These are phyloP conservation scores for Drosophila burlai DNA, from an alignment of 1,140 invertebrate genomes.

Conservation along the genomic window DNA sequence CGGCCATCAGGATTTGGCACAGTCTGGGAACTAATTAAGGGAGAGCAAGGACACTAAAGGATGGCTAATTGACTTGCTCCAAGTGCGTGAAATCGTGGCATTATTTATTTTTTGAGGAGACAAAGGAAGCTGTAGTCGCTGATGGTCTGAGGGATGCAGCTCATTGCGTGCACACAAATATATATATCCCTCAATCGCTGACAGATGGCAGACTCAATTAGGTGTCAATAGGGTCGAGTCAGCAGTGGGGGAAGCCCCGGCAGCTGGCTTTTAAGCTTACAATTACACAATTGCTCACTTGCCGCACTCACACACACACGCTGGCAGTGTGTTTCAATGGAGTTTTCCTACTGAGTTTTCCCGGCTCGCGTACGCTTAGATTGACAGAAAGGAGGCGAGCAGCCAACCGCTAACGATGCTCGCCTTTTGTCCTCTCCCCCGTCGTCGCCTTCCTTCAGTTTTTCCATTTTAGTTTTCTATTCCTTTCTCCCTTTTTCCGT, in stretches of 20 bases:
- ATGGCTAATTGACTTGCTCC: slow-evolving; percentile 27
- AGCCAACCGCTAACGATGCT: slow-evolving; percentile 49
- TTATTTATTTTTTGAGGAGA: background rate
- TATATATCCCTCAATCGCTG: slow-evolving; percentile 7
- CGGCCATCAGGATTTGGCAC: slow-evolving; percentile 7
- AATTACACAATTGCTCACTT: slow-evolving; percentile 68
- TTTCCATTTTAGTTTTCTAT: slow-evolving; percentile 10
- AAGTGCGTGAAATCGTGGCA: slow-evolving; percentile 21
- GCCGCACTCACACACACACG: background rate
- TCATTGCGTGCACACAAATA: slow-evolving; percentile 2
- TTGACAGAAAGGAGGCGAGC: slow-evolving; percentile 16
- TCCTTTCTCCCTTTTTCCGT: background rate
- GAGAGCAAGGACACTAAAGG: background rate
- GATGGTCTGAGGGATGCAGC: slow-evolving; percentile 7
- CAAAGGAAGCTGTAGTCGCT: slow-evolving; percentile 1
- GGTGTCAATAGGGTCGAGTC: slow-evolving; percentile 58
- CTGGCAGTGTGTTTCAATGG: background rate
- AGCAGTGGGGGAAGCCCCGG: slow-evolving; percentile 2
- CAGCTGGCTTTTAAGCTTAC: slow-evolving; percentile 48
- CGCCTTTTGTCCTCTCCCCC: slow-evolving; percentile 50
- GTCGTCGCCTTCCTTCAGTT: slow-evolving; percentile 12
- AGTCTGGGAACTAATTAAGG: slow-evolving; percentile 21
- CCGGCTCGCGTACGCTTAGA: background rate
- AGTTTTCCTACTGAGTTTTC: slow-evolving; percentile 1
- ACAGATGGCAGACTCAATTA: slow-evolving; percentile 54